phyloP scores from a whole-genome alignment of 2,888 invertebrate genomes.

The Thysanoteuthis rhombus region DNA sequence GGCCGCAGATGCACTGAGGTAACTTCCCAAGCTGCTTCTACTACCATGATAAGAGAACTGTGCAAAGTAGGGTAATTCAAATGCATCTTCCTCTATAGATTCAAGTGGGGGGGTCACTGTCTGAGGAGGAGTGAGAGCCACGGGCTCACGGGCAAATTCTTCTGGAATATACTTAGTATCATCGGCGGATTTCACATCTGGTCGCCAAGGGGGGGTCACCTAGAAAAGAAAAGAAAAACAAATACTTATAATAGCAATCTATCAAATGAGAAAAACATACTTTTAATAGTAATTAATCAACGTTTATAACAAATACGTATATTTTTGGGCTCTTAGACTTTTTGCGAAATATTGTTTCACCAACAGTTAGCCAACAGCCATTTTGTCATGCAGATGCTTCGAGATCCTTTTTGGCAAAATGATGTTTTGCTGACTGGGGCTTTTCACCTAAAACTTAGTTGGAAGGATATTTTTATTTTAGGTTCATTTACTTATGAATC shows the following conservation, averaged over 20 bases:
- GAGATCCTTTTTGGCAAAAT: no score
- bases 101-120: slow-evolving; percentile 43
- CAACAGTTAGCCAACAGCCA: no score
- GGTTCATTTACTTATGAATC: no score
- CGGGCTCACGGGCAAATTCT: slow-evolving; percentile 77
- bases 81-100: slow-evolving; percentile 71
- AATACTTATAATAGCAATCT: no score
- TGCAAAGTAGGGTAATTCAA: slow-evolving; percentile 75
- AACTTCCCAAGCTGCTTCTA: slow-evolving; percentile 58
- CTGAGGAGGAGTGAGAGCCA: slow-evolving; percentile 90
- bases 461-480: no score
- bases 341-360: no score
- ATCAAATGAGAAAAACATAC: not conserved
- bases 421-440: no score
- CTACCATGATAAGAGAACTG: slow-evolving; percentile 79
- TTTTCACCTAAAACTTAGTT: no score
- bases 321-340: not conserved
- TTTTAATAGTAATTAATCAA: not conserved
- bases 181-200: slow-evolving; percentile 86
- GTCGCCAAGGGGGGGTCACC: slow-evolving; percentile 80
- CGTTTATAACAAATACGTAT: not conserved
- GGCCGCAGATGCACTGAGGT: slow-evolving; percentile 51
- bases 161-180: slow-evolving; percentile 73
- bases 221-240: slow-evolving; percentile 59
- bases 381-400: no score